Evolutionary conservation across 2,888 invertebrate genomes (phyloP).

Genomic region (Dicranocentrus wangi): DNA sequence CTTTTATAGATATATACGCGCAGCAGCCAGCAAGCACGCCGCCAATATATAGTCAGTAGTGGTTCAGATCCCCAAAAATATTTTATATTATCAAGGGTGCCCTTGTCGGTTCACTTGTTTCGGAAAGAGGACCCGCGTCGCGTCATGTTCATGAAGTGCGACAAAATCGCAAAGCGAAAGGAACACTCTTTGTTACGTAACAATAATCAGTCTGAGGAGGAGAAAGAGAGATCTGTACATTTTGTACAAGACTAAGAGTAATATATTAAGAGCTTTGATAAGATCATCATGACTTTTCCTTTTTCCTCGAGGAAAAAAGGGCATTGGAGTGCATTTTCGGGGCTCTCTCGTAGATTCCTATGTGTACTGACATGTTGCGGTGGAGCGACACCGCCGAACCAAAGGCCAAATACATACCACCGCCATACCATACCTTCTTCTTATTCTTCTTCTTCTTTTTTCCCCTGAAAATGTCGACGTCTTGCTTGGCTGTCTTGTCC

Average conservation of each 20-base stretch:
- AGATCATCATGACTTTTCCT: conserved; percentile 64
- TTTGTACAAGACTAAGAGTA: conserved; percentile 34
- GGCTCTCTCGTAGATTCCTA: neutral
- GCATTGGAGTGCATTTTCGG: neutral
- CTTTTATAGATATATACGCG: neutral
- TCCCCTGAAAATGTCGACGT: conserved; percentile 22
- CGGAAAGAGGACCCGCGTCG: neutral
- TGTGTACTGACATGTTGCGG: too few relatives aligned
- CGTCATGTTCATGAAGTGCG: conserved; percentile 64
- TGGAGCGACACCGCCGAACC: neutral
- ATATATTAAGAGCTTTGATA: conserved; percentile 65
- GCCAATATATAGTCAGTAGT: too few relatives aligned
- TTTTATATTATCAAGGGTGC: conserved; percentile 56
- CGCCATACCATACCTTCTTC: conserved; percentile 4
- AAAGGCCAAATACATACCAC: conserved; percentile 31
- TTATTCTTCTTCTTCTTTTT: too few relatives aligned
- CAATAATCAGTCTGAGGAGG: neutral
- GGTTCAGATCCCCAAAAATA: conserved; percentile 27
- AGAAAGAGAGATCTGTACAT: conserved; percentile 11
- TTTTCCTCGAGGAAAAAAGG: conserved; percentile 19
- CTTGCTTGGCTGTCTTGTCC: conserved; percentile 57
- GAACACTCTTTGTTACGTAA: conserved; percentile 2
- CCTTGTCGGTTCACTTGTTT: conserved; percentile 30
- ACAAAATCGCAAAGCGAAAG: conserved; percentile 53
- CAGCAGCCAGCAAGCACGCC: too few relatives aligned